Evolutionary conservation across 2,113 vertebrate species (phyloP).

Genomic region (Muntiacus reevesi): DNA sequence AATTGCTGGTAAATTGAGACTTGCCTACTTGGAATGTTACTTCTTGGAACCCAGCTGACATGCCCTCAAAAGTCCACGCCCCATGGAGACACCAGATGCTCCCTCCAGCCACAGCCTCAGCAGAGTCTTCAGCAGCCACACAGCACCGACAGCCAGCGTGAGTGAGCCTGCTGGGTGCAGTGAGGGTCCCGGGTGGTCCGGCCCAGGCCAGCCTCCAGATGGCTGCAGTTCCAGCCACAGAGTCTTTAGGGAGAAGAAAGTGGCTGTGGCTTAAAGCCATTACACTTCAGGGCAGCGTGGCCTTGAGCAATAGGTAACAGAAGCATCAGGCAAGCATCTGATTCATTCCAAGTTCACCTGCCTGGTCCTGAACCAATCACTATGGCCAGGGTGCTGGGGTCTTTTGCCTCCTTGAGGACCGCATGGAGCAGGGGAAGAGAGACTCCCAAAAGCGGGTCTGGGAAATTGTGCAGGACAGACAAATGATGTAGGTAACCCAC

Average conservation of each 20-base stretch:
- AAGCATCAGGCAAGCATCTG: not conserved
- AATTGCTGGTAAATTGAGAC: not conserved
- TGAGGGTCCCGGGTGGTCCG: not conserved
- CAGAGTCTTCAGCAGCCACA: not conserved
- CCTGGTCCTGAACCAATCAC: not conserved
- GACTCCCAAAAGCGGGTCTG: not conserved
- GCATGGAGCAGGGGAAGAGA: not conserved
- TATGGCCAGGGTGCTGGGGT: no score
- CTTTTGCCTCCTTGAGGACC: not conserved
- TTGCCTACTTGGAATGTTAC: not conserved
- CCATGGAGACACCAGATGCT: not conserved
- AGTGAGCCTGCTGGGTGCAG: not conserved
- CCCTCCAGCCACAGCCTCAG: no score
- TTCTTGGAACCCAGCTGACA: not conserved
- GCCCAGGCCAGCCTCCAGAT: not conserved
- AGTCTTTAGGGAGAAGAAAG: not conserved
- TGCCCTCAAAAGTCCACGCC: not conserved
- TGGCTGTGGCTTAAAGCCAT: not conserved
- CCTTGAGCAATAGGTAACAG: not conserved
- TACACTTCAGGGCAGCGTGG: not conserved
- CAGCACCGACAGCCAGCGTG: not conserved
- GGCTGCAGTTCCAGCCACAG: not conserved
- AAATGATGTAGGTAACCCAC: not conserved
- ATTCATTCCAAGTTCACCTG: not conserved
- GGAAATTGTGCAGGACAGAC: not conserved